These are phyloP conservation scores for Erpornis zantholeuca DNA, from an alignment of 2,113 vertebrate species.

Conservation along the genomic window DNA sequence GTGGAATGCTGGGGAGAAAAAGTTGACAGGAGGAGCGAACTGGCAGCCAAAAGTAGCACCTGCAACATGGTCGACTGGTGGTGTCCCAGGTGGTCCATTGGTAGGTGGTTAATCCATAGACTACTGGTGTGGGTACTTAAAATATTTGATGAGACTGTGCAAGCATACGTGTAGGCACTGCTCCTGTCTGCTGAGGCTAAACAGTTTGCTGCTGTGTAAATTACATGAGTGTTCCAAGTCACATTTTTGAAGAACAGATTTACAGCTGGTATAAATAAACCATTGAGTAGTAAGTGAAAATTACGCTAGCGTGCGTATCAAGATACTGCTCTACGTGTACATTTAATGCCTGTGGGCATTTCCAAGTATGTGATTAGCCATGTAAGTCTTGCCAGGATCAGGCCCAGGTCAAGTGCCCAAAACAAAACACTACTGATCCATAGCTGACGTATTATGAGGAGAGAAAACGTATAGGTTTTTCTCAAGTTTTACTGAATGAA, in stretches of 20 bases:
- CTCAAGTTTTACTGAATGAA: background rate
- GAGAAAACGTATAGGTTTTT: background rate
- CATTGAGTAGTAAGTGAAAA: background rate
- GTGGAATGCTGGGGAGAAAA: conserved; percentile 90
- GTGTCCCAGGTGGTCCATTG: conserved; percentile 80
- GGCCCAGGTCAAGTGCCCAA: background rate
- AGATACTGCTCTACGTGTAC: background rate
- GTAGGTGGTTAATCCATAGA: conserved; percentile 66
- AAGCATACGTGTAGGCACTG: accelerated
- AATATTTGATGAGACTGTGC: background rate
- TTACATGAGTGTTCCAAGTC: background rate
- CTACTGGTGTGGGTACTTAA: background rate
- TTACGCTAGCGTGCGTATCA: accelerated
- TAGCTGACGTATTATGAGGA: background rate
- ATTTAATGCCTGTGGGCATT: background rate
- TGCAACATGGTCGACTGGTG: conserved; percentile 86
- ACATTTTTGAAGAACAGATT: background rate
- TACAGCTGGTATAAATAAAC: background rate
- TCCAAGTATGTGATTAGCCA: background rate
- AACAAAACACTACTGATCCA: background rate
- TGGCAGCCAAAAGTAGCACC: conserved; percentile 96
- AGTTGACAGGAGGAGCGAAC: conserved; percentile 94
- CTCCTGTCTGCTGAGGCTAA: background rate
- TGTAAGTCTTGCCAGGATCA: background rate
- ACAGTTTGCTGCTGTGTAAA: background rate